A percentile compares a stretch with the other conserved stretches of the same genome.
phyloP scores from a whole-genome alignment of 2,797 vertebrate species.

The Rhincodon typus region DNA sequence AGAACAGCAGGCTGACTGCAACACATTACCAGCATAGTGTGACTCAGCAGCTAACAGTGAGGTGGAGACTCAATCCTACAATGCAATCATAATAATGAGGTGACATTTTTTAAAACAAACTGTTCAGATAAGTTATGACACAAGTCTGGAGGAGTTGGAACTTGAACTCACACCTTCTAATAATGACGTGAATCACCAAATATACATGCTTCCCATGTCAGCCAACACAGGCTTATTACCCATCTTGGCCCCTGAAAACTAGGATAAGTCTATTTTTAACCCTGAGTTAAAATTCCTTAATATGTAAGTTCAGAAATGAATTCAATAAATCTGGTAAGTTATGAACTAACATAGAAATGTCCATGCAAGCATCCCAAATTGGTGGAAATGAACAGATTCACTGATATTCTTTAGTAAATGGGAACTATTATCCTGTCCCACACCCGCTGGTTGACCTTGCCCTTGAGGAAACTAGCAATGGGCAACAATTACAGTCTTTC shows the following conservation, averaged over 20 bases:
- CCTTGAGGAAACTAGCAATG: neutral
- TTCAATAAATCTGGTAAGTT: neutral
- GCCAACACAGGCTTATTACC: neutral
- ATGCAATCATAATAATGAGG: neutral
- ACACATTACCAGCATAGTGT: no score
- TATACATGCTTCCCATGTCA: neutral
- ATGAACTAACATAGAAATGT: neutral
- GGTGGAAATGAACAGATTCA: neutral
- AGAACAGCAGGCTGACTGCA: no score
- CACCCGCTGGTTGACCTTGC: neutral
- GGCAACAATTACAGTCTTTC: neutral
- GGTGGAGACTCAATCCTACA: neutral
- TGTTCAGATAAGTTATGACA: no score
- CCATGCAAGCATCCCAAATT: neutral
- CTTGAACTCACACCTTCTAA: no score
- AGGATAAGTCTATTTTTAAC: neutral
- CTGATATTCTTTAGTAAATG: neutral
- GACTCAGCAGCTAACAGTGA: neutral
- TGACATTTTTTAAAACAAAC: neutral
- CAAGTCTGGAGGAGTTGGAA: no score
- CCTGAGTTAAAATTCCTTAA: neutral
- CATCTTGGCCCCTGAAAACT: neutral
- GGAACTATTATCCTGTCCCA: neutral
- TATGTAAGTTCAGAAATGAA: neutral
- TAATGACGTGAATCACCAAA: neutral